Evolutionary conservation across 2,888 invertebrate species (phyloP), one percentile per base, ranked within the genome.

Genomic region (Keiferia lycopersicella): DNA sequence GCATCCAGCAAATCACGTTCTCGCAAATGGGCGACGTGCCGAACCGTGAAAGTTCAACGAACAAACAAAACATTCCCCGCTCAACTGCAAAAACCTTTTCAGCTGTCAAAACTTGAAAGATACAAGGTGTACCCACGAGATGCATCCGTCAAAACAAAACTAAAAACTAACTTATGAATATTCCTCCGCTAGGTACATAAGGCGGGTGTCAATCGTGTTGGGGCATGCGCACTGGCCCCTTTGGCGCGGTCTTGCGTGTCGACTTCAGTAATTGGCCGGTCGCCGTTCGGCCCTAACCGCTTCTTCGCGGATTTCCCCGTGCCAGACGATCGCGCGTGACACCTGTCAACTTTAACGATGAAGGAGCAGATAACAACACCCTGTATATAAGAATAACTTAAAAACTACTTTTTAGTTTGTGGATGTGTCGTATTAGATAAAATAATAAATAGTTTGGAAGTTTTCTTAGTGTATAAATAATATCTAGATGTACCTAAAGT

Each of bases 121-220:
- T 65, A 64, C 65, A 53, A 62, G 66, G 38, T 67, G 65, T 70
- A 68, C 75, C 73, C 76, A 63, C 57, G 71, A 80, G 84, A 65
- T 77, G 76, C 80, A 86, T 86, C 79, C 72, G 73, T 77, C 73
- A 80, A 83, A 85, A 84, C 81, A 83, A 87, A 87, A 87, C 83
- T 87, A 83, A 82, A 83, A 86, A 86, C 78, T 84, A 84, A 88
- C 86, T 89, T 88, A 84, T 84, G 83, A 87, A 86, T 87, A 86
- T 88, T 85, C 81, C 72, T 78, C 76, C 72, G 71, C 75, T 76
- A 76, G n/a, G 73, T 77, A 73, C 69, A 78, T 78, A 83, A 82
- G 83, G 79, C 83, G 73, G 78, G 84, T 88, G 87, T 84, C 86
- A 88, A 87, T 88, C 80, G 77, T 70, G 66, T 69, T 61, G 68